Base-by-base conservation (phyloP, 2,888 invertebrate species). In the Microctonus hyperodae region DNA sequence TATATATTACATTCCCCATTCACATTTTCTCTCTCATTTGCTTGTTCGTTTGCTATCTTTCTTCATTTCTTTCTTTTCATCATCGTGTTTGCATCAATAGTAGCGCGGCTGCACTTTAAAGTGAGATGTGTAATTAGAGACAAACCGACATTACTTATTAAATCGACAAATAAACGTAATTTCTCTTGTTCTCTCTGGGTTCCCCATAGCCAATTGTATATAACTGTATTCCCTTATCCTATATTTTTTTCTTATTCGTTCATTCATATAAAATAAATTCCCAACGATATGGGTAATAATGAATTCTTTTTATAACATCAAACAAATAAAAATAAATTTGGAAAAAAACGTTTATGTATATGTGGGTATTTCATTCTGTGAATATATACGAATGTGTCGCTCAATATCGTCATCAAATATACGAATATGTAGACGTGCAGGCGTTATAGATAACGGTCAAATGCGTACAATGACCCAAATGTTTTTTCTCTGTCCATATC, bases 121-220 rank as follows among this genome's bases (percentile, higher is more conserved):
- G 16, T n/a, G 11, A 50, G 61, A 50, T 51, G 23, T 44, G 51
- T 61, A 61, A 61, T 48, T 35, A 61, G 35, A 50, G 31, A 59
- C 10, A 44, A 44, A 44, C n/a, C 31, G 16, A 31, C 40, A 44
- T 44, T 59, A 25, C 13, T 10, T 10, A 16, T 44, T 37, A 22
- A 9, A 16, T 16, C 16, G 16, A 44, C 44, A 44, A 44, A 44
- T 44, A 44, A 44, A 44, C 37, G n/a, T n/a, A 20, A n/a, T n/a
- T n/a, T n/a, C n/a, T n/a, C n/a, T n/a, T n/a, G n/a, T n/a, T 11
- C n/a, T 31, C 4, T n/a, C 37, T n/a, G 13, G 13, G 44, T 44
- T 44, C 44, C 7, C 6, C 4, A 5, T 16, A 9, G 44, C 16
- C 20, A 16, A 44, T 44, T 20, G 16, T 44, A n/a, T 7, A 44